These are phyloP conservation scores for Pandemis cinnamomeana DNA, from an alignment of 2,888 invertebrate genomes.

Conservation along the genomic window DNA sequence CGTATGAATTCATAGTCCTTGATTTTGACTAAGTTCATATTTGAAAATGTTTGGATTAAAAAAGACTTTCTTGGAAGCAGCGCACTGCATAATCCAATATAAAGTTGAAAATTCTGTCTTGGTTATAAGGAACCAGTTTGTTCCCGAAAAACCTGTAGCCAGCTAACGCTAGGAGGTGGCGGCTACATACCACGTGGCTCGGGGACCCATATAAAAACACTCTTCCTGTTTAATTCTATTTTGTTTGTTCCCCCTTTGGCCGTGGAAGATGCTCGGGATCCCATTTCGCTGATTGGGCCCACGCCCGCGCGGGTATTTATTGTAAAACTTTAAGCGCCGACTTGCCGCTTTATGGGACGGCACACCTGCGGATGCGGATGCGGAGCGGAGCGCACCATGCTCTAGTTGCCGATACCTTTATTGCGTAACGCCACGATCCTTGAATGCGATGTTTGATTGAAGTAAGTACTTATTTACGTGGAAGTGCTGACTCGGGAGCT, in stretches of 20 bases:
- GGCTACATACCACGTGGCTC: constrained; percentile 8
- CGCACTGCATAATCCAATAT: too few relatives aligned
- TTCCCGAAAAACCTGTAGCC: neutral
- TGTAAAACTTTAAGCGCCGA: constrained; percentile 33
- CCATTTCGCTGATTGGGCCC: constrained; percentile 25
- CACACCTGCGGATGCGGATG: constrained; percentile 13
- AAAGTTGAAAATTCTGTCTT: too few relatives aligned
- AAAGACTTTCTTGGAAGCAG: too few relatives aligned
- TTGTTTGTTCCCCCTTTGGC: constrained; percentile 13
- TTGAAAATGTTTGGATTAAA: neutral
- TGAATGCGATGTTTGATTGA: too few relatives aligned
- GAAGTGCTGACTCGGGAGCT: too few relatives aligned
- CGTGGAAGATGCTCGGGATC: constrained; percentile 9
- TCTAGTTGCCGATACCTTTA: too few relatives aligned
- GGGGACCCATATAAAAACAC: constrained; percentile 24
- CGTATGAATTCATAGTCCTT: neutral
- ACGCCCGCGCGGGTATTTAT: constrained; percentile 24
- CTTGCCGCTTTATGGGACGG: constrained; percentile 12
- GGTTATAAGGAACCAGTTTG: neutral
- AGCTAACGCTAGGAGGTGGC: neutral
- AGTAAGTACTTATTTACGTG: too few relatives aligned
- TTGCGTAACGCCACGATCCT: too few relatives aligned
- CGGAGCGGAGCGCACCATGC: too few relatives aligned
- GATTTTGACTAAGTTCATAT: neutral
- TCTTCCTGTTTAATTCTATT: constrained; percentile 36